Base-by-base conservation (phyloP, 2,888 invertebrate species). In the Heliconius hortense region DNA sequence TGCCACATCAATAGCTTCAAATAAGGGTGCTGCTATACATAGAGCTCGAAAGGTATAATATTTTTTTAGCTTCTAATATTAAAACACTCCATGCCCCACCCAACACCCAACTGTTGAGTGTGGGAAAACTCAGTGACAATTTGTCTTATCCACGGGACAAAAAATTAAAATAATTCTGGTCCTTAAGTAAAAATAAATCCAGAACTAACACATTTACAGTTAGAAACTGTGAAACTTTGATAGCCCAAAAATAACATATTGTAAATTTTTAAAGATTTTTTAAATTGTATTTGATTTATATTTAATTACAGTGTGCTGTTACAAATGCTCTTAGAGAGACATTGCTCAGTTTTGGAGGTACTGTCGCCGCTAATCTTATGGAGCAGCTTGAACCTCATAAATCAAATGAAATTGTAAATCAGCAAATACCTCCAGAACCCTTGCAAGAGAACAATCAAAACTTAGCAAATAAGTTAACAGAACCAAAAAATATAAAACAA, bases 311-410 rank as follows among this genome's bases (percentile, higher is more conserved):
- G 94, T 88, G 90, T 73, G 92, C 94, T 2, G 92, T 94, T 8
- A 94, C 94, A 3, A 94, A 94, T 73, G 94, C 93, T 0, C 83
- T 94, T 0, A 89, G 90, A 0, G 94, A 94, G 80, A 94, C 94
- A 0, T 80, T 94, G 15, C 85, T 94, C 0, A 91, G 94, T 74
- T 94, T 94, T 80, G 94, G 94, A 3, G 94, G 93, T 1, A 84
- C 77, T 56, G 88, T 94, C 15, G 90, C 93, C 28, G 82, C 85
- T 0, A 90, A 90, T 28, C 85, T 94, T 13, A 74, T 84, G 62
- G 93, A 93, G 62, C 79, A 85, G 2, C 81, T 90, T 0, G 92
- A 92, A 21, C 43, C 81, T 4, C 80, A 82, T 18, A 82, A 84
- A n/a, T 48, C 35, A 0, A 86, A 86, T 13, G 72, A 77, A 11